Evolutionary conservation across 2,888 invertebrate genomes (phyloP).

Genomic region (Drymonia ruficornis): DNA sequence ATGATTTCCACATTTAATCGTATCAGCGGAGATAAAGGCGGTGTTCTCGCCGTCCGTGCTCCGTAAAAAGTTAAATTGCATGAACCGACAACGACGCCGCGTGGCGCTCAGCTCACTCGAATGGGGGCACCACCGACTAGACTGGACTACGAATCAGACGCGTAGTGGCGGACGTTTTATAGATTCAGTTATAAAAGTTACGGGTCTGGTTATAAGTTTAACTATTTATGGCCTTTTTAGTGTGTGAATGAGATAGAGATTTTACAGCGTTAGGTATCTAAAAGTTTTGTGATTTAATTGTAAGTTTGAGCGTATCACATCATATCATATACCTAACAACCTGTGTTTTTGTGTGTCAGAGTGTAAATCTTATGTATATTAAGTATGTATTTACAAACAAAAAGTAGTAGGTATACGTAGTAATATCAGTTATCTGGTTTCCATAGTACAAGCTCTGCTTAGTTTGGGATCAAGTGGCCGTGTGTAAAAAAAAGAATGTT

Average conservation of each 20-base stretch:
- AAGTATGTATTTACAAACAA: too few relatives aligned
- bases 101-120: neutral
- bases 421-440: too few relatives aligned
- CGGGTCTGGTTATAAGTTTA: conserved; percentile 7
- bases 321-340: too few relatives aligned
- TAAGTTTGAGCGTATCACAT: neutral
- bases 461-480: too few relatives aligned
- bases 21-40: conserved; percentile 59
- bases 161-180: conserved; percentile 17
- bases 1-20: conserved; percentile 55
- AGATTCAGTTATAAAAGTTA: conserved; percentile 17
- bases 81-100: conserved; percentile 33
- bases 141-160: conserved; percentile 8
- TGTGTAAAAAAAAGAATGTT: too few relatives aligned
- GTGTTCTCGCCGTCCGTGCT: conserved; percentile 51
- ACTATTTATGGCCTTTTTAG: neutral
- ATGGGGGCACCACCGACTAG: too few relatives aligned
- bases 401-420: too few relatives aligned
- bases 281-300: neutral
- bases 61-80: conserved; percentile 72
- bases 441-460: too few relatives aligned
- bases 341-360: too few relatives aligned
- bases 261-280: neutral
- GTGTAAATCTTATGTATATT: too few relatives aligned
- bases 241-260: conserved; percentile 3